phyloP scores from a whole-genome alignment of 2,888 invertebrate species.

The Spisula subtruncata region DNA sequence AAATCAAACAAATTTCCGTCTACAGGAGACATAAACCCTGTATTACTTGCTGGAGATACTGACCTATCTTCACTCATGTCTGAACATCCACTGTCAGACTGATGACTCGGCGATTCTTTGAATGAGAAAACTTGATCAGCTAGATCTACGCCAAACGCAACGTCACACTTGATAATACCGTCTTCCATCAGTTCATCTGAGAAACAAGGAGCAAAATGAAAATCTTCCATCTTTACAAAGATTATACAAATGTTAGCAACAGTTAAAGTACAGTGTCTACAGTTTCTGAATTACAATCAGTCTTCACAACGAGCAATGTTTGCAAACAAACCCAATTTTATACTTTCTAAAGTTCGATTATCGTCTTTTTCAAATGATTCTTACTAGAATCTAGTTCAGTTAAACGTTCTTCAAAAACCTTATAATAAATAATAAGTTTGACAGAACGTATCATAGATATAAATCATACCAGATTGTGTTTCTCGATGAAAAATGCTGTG shows the following conservation, averaged over 20 bases:
- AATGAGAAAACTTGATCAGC: conserved; percentile 26
- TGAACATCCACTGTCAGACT: conserved; percentile 82
- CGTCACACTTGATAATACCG: conserved; percentile 61
- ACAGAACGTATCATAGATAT: background rate
- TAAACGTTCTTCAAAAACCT: background rate
- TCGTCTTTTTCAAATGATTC: no score
- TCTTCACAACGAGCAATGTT: background rate
- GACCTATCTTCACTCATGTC: conserved; percentile 69
- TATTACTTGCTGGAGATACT: conserved; percentile 61
- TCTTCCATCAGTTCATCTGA: conserved; percentile 75
- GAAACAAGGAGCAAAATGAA: conserved; percentile 72
- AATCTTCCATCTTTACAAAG: conserved; percentile 34
- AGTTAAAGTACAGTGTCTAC: background rate
- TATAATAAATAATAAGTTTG: background rate
- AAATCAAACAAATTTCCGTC: conserved; percentile 50
- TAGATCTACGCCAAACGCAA: conserved; percentile 61
- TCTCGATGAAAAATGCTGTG: background rate
- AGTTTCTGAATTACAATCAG: background rate
- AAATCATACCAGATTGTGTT: background rate
- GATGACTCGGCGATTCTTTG: conserved; percentile 80
- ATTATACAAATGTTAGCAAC: background rate
- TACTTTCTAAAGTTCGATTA: no score
- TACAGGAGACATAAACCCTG: conserved; percentile 33
- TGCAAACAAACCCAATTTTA: background rate
- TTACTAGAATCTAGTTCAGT: no score